Evolutionary conservation across 2,113 vertebrate species (phyloP), one percentile per base, ranked within the genome.

Genomic region (Hirundichthys speculiger): DNA sequence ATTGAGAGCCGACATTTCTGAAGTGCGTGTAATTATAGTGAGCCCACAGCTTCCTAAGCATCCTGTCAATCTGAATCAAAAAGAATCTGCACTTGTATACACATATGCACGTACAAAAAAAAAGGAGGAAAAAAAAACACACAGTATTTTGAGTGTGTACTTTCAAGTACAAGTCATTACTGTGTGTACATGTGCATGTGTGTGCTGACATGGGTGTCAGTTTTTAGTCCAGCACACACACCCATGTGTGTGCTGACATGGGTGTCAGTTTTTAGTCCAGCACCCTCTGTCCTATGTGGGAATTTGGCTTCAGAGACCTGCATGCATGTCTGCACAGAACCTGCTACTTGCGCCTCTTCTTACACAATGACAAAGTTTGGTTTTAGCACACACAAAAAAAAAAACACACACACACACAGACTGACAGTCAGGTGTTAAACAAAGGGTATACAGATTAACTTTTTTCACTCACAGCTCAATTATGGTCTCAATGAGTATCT

Each of bases 1-100:
- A 74, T 82, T 13, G 65, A 84, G 89, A 89, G 82, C 78, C 79
- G 79, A 78, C 81, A 86, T 88, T 92, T 91, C 89, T 91, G 90
- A 86, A 90, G 90, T 89, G 86, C 85, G 82, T 90, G 90, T 91
- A 91, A 91, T 93, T 93, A 91, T 69, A 88, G 90, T 89, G 83
- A 90, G 88, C 86, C 73, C 82, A 88, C 78, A 80, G 79, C 87
- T 87, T 92, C 87, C 89, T 91, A 88, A 89, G 82, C 88, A 84
- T 88, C 82, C 86, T 91, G 91, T 91, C 92, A 92, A 90, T 92
- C 91, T 85, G 61, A 91, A 90, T 92, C 89, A 89, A 73, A 88
- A 87, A 80, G 77, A 80, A 86, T 77, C 80, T 80, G 78, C 80
- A 85, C 79, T 74, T 43, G 38, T 55, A 75, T 70, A 60, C 64